Evolutionary conservation across 2,113 vertebrate species (phyloP).

Genomic region (Murina feae): DNA sequence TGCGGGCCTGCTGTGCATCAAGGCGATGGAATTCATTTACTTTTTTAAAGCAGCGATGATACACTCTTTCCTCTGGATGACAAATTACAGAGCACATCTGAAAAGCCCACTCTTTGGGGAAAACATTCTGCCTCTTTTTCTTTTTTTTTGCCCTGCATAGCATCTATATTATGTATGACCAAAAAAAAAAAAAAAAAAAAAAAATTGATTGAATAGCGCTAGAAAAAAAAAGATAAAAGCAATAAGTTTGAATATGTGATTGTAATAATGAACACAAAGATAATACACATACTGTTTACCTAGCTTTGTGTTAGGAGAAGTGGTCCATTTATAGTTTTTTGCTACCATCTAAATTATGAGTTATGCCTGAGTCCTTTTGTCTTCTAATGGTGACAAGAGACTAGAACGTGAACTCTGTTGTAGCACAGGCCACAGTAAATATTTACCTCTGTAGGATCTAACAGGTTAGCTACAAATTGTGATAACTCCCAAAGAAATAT

Average conservation of each 20-base stretch:
- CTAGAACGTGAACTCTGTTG: not conserved
- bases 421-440: not conserved
- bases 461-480: not conserved
- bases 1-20: conserved; percentile 57
- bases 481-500: not conserved
- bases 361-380: not conserved
- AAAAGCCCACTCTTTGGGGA: conserved; percentile 54
- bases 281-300: not conserved
- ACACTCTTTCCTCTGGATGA: conserved; percentile 64
- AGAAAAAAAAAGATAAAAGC: not conserved
- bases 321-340: not conserved
- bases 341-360: not conserved
- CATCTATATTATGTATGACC: conserved; percentile 45
- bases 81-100: conserved; percentile 56
- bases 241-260: not conserved
- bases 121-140: conserved; percentile 43
- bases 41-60: conserved; percentile 67
- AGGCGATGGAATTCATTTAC: conserved; percentile 35
- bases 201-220: not conserved
- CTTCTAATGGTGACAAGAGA: not conserved
- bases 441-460: not conserved
- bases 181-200: not conserved
- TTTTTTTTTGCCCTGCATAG: conserved; percentile 32
- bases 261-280: not conserved
- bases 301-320: not conserved